phyloP scores from a whole-genome alignment of 2,113 vertebrate genomes.

The Macaca nemestrina region DNA sequence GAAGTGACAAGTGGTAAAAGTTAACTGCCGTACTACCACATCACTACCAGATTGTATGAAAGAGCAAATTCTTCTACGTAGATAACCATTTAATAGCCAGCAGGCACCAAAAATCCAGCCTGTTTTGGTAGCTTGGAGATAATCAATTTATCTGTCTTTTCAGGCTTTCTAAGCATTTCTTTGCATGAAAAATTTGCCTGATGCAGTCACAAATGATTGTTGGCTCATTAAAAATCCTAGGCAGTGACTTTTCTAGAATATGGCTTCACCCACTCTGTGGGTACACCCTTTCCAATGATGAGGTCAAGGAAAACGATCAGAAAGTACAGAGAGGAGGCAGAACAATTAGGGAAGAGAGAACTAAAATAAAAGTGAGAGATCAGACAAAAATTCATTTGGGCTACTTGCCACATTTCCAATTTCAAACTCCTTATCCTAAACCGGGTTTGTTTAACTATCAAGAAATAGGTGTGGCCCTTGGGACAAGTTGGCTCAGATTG shows the following conservation, averaged over 20 bases:
- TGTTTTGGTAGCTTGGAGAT: background rate
- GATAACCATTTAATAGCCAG: background rate
- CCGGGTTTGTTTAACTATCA: background rate
- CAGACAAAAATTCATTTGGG: background rate
- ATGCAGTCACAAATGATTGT: background rate
- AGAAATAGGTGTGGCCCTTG: conserved; percentile 5
- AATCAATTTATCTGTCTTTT: background rate
- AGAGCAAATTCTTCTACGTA: background rate
- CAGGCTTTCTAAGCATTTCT: background rate
- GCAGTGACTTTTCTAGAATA: background rate
- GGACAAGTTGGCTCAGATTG: background rate
- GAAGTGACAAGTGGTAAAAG: background rate
- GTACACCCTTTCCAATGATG: background rate
- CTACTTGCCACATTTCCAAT: background rate
- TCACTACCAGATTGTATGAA: background rate
- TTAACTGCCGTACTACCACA: background rate
- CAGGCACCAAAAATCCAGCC: background rate
- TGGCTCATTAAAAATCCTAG: background rate
- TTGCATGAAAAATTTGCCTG: background rate
- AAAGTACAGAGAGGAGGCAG: background rate
- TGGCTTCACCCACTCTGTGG: background rate
- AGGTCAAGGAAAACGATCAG: background rate
- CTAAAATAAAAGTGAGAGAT: background rate
- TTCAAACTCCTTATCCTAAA: background rate
- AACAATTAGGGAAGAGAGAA: background rate